Evolutionary conservation across 2,113 vertebrate species (phyloP).

Genomic region (Monarcha castaneiventris): DNA sequence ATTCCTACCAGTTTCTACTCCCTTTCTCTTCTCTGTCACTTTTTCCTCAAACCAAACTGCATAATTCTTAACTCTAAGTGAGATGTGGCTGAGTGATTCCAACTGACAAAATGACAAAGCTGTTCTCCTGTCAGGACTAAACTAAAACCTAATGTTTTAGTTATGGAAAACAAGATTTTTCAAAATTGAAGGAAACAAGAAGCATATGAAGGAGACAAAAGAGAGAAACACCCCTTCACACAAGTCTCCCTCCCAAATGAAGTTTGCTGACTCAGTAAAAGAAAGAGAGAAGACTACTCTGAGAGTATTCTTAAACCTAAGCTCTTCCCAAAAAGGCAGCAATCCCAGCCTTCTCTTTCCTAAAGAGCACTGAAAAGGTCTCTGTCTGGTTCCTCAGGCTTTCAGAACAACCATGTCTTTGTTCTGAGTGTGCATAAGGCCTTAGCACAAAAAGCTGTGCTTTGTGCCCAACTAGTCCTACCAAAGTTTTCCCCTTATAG

Average conservation of each 20-base stretch:
- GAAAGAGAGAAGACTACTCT: not conserved
- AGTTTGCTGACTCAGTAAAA: not conserved
- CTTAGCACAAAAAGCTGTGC: not conserved
- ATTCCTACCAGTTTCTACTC: not conserved
- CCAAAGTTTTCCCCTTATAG: not conserved
- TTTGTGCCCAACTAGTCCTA: not conserved
- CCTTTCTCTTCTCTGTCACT: not conserved
- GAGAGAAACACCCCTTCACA: not conserved
- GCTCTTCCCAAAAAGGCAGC: not conserved
- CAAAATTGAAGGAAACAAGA: not conserved
- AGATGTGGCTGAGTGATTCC: not conserved
- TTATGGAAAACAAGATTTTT: not conserved
- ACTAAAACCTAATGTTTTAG: not conserved
- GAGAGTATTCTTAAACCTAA: not conserved
- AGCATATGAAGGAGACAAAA: not conserved
- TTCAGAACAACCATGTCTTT: not conserved
- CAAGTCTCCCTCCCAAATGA: not conserved
- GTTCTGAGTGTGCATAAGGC: not conserved
- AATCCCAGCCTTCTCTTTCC: not conserved
- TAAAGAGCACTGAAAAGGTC: not conserved
- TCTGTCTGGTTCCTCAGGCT: not conserved
- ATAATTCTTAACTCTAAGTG: not conserved
- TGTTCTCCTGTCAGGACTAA: not conserved
- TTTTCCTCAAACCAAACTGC: not conserved
- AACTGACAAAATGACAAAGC: not conserved